Evolutionary conservation across 2,113 vertebrate genomes (phyloP), one percentile per base, ranked within the genome.

Genomic region (Oncorhynchus mykiss): DNA sequence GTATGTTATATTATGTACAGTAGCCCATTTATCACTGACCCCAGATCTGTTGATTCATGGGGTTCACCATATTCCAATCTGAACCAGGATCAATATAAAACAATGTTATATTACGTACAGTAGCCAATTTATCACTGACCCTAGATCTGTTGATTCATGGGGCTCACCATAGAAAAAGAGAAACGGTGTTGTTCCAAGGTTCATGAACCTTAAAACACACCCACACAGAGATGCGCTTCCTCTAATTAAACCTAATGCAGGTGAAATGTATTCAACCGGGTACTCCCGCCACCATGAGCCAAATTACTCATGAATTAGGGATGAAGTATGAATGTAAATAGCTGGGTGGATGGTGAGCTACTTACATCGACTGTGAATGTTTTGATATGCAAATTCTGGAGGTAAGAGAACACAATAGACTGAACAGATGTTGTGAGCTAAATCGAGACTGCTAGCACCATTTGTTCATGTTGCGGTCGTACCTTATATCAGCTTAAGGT

Each of bases 271-370:
- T 60, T 66, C 22, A 69, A 70, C 66, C 71, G 70, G n/a, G 16
- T 69, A 45, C 54, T 70, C 60, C 39, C 57, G 60, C 25, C 48
- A 68, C 31, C 45, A 59, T 72, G 20, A 51, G 25, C 62, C 49
- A 66, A 76, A 73, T 39, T 39, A 11, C 60, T 64, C 25, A 79
- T 77, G 67, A 70, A 74, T 68, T 70, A 54, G 24, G 67, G 77
- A 71, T 70, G 65, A 71, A 54, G n/a, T 48, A 69, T 69, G 66
- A 78, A 68, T 31, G 18, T n/a, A 68, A 67, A 68, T 68, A 68
- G 14, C 31, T 68, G 29, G 67, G n/a, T 68, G 67, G 67, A 68
- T 39, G 67, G 67, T 20, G 20, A 20, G 67, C 18, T 68, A 68
- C 18, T 68, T 68, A 68, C 31, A 45, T 68, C 18, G 16, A 68